Base-by-base conservation (phyloP, 1,140 invertebrate species). In the Sycobia sp. region DNA sequence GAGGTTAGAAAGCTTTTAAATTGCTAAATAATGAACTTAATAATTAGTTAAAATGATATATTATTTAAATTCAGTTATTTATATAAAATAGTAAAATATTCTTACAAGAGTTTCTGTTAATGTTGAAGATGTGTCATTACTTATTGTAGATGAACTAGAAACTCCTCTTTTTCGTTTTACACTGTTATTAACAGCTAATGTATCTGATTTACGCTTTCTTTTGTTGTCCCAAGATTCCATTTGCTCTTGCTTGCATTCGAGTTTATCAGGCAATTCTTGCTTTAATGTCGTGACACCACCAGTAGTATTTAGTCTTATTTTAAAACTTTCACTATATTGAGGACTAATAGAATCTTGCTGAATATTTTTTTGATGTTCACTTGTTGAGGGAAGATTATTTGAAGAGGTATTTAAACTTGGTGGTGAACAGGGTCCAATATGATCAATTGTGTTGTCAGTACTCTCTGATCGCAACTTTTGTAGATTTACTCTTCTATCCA, bases 401-500 rank as follows among this genome's bases (percentile, higher is more conserved):
- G 43, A 25, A 27, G 62, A 53, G 22, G 75, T 70, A 66, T 77
- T 80, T 16, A 80, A 47, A 67, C 47, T 72, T 9, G 77, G 70
- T 46, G 77, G 74, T 7, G 78, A 78, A 60, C 76, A 77, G 0
- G 73, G 55, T 29, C 73, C 72, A n/a, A 71, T 56, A 16, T 76
- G 71, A 32, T 81, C 80, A 0, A 71, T 69, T 2, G 75, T 73
- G 72, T 75, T 81, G 56, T 82, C 80, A 22, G 67, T 68, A 43
- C 68, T 71, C 29, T 82, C 80, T 3, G 73, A 72, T 10, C 78
- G 67, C 38, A 77, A 53, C 53, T 82, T 82, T 62, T 83, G 80
- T 20, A 83, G 68, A 61, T 74, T 82, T 18, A 82, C 79, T 43
- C 83, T 74, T 55, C 82, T 81, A 69, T 86, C 84, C 78, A 86